Evolutionary conservation across 1,140 invertebrate species (phyloP).

Genomic region (Anastrepha ludens): DNA sequence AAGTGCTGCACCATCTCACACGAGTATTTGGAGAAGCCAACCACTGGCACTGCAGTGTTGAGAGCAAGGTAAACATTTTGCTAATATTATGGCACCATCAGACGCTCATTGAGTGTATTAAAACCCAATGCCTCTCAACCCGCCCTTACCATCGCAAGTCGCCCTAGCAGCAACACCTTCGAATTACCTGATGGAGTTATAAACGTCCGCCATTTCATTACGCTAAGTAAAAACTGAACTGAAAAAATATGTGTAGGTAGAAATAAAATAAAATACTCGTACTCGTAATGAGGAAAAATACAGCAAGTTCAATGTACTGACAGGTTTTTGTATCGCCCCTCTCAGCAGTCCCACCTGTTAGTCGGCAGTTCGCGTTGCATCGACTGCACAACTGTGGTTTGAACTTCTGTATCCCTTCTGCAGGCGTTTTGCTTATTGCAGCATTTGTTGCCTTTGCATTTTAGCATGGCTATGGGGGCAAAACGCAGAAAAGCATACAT

Average conservation of each 20-base stretch:
- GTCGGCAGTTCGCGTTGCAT: background rate
- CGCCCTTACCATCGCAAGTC: background rate
- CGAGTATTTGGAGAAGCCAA: background rate
- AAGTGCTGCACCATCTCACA: slow-evolving; percentile 21
- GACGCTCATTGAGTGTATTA: slow-evolving; percentile 2
- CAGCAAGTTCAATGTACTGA: slow-evolving; percentile 32
- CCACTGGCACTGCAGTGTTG: background rate
- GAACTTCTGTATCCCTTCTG: slow-evolving; percentile 12
- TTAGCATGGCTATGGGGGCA: no score
- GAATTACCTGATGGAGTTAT: slow-evolving; percentile 27
- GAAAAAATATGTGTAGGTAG: slow-evolving; percentile 24
- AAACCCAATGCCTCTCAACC: background rate
- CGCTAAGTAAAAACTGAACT: slow-evolving; percentile 42
- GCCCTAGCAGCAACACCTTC: slow-evolving; percentile 15
- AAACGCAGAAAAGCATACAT: background rate
- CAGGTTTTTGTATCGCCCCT: slow-evolving; percentile 44
- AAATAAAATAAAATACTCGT: background rate
- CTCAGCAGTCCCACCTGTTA: background rate
- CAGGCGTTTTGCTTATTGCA: slow-evolving; percentile 5
- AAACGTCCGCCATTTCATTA: slow-evolving; percentile 26
- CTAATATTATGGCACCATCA: slow-evolving; percentile 6
- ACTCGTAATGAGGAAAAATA: background rate
- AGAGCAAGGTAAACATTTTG: slow-evolving; percentile 16
- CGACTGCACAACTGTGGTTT: slow-evolving; percentile 5
- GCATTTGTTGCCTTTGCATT: background rate